Base-by-base conservation (phyloP, 2,888 invertebrate genomes). In the Norana najaformis region DNA sequence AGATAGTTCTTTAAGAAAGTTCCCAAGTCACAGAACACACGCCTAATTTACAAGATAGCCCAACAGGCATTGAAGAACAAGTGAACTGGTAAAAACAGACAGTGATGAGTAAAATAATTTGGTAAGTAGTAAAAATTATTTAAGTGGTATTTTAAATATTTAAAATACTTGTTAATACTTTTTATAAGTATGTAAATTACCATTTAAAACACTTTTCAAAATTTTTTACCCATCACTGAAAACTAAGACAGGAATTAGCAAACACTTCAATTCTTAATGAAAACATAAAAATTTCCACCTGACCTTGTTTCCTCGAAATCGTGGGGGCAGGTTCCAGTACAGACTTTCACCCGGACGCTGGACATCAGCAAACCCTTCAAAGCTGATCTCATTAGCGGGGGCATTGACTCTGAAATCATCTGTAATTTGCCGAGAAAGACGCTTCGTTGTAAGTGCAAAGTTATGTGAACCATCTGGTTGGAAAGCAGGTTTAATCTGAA, bases 341-440 rank as follows among this genome's bases (percentile, higher is more conserved):
- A 94, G 92, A 89, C 94, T 94, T 92, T 93, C 94, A 88, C 92
- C 92, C 92, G 93, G 94, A 83, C 92, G 92, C 93, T 93, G 94
- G 38, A 93, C 92, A 47, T 92, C 94, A 83, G 92, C 89, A 92
- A 95, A 94, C 53, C 92, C 92, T 85, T 93, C 93, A 92, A 94
- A 95, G 16, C 92, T 93, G 88, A 95, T 93, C 92, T 93, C 96
- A 93, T 93, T 96, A 94, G 90, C 95, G 92, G 92, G 94, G 92
- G 89, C 94, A 93, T 92, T 95, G 8, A 94, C 93, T 14, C 91
- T 92, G 90, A 95, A 94, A 30, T 95, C 95, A 91, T 95, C 95
- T 20, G 93, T 93, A 89, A 95, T 94, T 83, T 93, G 92, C 53
- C 93, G 93, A 82, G 93, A 92, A 91, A 94, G 93, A 38, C 94